Evolutionary conservation across 2,888 invertebrate genomes (phyloP).

Genomic region (Glyphotaelius pellucidus): DNA sequence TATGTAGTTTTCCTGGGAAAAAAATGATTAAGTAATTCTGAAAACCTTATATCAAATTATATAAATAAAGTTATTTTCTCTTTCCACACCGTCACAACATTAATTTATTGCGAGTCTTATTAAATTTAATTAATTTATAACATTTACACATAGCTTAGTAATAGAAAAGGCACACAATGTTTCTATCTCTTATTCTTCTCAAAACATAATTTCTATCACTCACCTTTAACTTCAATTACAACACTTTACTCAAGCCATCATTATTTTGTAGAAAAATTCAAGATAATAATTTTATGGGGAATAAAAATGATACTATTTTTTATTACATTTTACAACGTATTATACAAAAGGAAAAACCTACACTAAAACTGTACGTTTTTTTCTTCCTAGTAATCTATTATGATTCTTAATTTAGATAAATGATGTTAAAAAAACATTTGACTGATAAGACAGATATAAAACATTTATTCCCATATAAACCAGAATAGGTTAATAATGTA

Average conservation of each 20-base stretch:
- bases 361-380: not conserved
- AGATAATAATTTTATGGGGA: not conserved
- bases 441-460: not conserved
- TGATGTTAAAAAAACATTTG: not conserved
- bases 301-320: not conserved
- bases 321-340: not conserved
- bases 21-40: not conserved
- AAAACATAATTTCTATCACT: not conserved
- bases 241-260: not conserved
- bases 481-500: not conserved
- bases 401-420: not conserved
- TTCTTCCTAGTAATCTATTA: not conserved
- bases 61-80: not conserved
- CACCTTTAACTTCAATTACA: not conserved
- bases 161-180: not conserved
- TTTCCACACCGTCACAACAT: not conserved
- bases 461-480: not conserved
- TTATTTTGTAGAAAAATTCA: not conserved
- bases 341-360: not conserved
- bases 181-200: not conserved
- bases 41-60: not conserved
- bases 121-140: conserved; percentile 3
- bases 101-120: conserved; percentile 7
- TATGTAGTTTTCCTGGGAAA: not conserved
- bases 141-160: conserved; percentile 18